These are phyloP conservation scores for Asarcornis scutulata DNA, from an alignment of 2,113 vertebrate genomes.

Conservation along the genomic window DNA sequence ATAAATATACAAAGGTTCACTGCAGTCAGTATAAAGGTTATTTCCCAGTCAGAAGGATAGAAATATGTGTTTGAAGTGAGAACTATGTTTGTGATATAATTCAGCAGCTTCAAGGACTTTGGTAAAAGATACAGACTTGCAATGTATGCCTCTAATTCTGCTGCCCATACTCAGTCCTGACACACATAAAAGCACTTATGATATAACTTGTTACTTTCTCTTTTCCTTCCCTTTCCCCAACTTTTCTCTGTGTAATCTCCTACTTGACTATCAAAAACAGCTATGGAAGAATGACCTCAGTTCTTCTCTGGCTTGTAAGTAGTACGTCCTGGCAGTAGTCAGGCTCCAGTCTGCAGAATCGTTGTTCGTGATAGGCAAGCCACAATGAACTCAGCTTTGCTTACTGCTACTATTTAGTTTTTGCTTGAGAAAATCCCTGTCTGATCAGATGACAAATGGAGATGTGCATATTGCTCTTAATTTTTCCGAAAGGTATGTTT, in stretches of 20 bases:
- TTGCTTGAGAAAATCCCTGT: not conserved
- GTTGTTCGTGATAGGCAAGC: not conserved
- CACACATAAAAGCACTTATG: not conserved
- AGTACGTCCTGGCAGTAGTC: conserved; percentile 51
- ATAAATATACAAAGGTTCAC: not conserved
- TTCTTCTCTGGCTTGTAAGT: conserved; percentile 70
- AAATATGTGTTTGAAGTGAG: not conserved
- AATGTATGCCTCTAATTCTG: not conserved
- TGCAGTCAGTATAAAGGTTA: not conserved
- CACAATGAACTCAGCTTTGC: not conserved
- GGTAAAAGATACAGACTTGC: not conserved
- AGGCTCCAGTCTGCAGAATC: conserved; percentile 19
- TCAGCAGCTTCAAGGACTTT: not conserved
- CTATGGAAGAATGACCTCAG: conserved; percentile 59
- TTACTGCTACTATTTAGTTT: not conserved
- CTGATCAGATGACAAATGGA: not conserved
- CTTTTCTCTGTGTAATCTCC: conserved; percentile 52
- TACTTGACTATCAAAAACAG: conserved; percentile 61
- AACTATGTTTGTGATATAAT: not conserved
- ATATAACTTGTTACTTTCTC: conserved; percentile 39
- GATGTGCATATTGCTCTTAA: not conserved
- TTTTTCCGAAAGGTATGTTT: not conserved
- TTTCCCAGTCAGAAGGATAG: not conserved
- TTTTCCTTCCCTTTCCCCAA: conserved; percentile 38
- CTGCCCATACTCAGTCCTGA: not conserved